phyloP scores from a whole-genome alignment of 2,113 vertebrate species.

The Prolemur simus region DNA sequence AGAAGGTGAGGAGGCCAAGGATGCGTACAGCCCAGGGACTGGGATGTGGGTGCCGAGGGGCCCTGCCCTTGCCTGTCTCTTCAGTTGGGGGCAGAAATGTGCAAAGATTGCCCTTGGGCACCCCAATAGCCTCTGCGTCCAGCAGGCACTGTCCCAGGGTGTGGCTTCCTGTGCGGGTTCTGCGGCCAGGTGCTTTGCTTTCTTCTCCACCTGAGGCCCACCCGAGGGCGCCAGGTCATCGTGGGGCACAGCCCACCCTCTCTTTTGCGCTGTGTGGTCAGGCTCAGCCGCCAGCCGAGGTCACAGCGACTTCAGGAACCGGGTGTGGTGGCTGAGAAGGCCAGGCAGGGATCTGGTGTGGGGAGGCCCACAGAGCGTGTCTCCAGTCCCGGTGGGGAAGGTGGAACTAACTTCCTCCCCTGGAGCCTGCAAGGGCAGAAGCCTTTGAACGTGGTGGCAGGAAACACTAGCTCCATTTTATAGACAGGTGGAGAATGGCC shows the following conservation, averaged over 20 bases:
- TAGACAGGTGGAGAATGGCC: background rate
- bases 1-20: background rate
- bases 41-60: fast-evolving
- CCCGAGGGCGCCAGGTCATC: fast-evolving
- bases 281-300: fast-evolving
- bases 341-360: background rate
- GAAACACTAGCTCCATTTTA: background rate
- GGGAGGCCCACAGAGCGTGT: background rate
- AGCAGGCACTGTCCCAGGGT: background rate
- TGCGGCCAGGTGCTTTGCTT: background rate
- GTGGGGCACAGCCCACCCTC: background rate
- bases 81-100: background rate
- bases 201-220: background rate
- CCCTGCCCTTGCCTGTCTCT: background rate
- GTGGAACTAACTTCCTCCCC: background rate
- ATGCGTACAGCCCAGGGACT: background rate
- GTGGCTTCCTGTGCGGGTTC: background rate
- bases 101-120: fast-evolving
- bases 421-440: background rate
- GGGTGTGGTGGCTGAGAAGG: background rate
- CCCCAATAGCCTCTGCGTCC: fast-evolving
- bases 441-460: background rate
- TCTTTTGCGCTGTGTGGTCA: fast-evolving
- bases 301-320: background rate
- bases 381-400: background rate